A percentile compares a stretch with the other conserved stretches of the same genome.
Evolutionary conservation across 2,888 invertebrate genomes (phyloP).

Genomic region (Acrobasis consociella): DNA sequence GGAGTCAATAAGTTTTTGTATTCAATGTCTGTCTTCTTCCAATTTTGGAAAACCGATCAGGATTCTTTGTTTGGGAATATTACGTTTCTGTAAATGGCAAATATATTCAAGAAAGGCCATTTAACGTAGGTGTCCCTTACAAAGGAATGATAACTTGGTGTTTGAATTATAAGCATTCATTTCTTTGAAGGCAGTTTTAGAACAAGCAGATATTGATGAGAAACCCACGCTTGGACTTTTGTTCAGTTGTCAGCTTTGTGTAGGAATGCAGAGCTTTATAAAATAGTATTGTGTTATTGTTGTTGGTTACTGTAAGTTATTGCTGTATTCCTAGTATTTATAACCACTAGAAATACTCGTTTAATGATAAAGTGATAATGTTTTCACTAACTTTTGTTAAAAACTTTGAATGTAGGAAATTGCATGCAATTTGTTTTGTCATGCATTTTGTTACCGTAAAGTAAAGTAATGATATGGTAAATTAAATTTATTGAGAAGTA

Average conservation of each 20-base stretch:
- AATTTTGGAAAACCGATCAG: not conserved
- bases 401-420: too few relatives aligned
- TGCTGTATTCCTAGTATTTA: not conserved
- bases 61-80: not conserved
- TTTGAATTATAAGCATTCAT: constrained; percentile 4
- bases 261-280: constrained; percentile 19
- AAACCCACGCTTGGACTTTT: constrained; percentile 17
- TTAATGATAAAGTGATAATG: too few relatives aligned
- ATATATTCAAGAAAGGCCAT: not conserved
- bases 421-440: too few relatives aligned
- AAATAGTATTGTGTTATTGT: constrained; percentile 9
- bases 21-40: not conserved
- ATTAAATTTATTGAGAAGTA: too few relatives aligned
- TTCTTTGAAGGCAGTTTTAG: constrained; percentile 8
- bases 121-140: not conserved
- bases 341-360: not conserved
- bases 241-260: constrained; percentile 14
- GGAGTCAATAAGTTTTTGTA: not conserved
- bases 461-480: too few relatives aligned
- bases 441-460: too few relatives aligned
- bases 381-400: too few relatives aligned
- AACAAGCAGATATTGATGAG: constrained; percentile 22
- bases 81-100: constrained; percentile 1
- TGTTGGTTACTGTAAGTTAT: not conserved
- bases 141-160: constrained; percentile 2